phyloP scores from a whole-genome alignment of 2,113 vertebrate species.

The Chiloscyllium plagiosum region DNA sequence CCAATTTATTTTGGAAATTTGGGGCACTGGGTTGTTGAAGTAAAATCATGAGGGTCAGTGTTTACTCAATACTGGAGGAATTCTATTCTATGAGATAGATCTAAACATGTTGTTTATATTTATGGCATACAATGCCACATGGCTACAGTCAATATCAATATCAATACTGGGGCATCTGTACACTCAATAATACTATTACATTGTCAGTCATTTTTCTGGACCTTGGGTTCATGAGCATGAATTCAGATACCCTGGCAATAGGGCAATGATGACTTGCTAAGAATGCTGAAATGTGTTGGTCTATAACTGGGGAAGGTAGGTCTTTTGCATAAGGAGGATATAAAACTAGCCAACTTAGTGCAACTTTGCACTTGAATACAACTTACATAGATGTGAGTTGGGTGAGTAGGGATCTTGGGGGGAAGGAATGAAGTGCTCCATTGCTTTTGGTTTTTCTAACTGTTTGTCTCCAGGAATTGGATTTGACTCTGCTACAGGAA shows the following conservation, averaged over 20 bases:
- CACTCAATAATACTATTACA: not conserved
- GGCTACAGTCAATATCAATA: not conserved
- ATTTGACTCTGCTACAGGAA: too few relatives aligned
- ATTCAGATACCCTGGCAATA: not conserved
- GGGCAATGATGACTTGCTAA: not conserved
- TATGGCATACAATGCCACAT: not conserved
- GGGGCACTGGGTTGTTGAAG: not conserved
- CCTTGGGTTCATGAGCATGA: not conserved
- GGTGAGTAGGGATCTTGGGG: too few relatives aligned
- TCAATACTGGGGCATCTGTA: not conserved
- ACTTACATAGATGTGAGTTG: too few relatives aligned
- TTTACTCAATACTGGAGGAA: too few relatives aligned
- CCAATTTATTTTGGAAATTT: not conserved
- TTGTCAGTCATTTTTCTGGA: not conserved
- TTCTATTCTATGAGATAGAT: not conserved
- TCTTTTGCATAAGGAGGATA: too few relatives aligned
- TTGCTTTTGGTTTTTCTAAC: too few relatives aligned
- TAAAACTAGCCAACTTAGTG: too few relatives aligned
- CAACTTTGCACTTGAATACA: too few relatives aligned
- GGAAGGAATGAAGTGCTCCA: too few relatives aligned
- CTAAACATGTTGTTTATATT: not conserved
- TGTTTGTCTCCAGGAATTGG: too few relatives aligned
- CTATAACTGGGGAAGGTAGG: too few relatives aligned
- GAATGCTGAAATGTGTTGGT: too few relatives aligned
- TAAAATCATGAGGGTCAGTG: not conserved